Evolutionary conservation across 2,888 invertebrate species (phyloP).

Genomic region (Sussaba pulchella): DNA sequence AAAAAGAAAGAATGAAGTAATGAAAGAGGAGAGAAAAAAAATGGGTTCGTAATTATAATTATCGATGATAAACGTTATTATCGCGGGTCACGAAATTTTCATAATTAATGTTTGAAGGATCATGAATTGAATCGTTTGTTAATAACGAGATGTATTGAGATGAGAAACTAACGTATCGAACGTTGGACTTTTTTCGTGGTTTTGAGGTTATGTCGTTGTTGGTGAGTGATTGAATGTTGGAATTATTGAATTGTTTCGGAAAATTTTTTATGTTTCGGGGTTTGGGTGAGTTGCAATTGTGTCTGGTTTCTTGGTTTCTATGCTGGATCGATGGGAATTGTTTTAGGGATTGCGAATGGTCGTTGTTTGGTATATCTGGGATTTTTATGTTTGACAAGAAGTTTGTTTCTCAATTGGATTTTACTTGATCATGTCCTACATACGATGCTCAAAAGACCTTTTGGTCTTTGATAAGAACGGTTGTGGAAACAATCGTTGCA

Average conservation of each 20-base stretch:
- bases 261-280: background rate
- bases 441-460: background rate
- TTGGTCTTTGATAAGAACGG: background rate
- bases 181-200: background rate
- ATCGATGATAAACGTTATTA: constrained; percentile 3
- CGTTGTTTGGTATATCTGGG: background rate
- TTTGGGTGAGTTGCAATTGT: background rate
- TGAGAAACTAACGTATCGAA: background rate
- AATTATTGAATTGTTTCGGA: background rate
- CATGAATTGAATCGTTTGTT: background rate
- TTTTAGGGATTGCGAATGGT: background rate
- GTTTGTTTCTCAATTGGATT: background rate
- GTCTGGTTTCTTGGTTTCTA: background rate
- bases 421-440: background rate
- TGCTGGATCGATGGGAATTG: background rate
- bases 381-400: background rate
- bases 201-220: constrained; percentile 38
- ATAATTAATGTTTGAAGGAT: no score
- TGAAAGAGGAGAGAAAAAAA: background rate
- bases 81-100: background rate
- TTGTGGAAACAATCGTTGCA: background rate
- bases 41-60: background rate
- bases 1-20: background rate
- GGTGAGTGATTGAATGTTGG: constrained; percentile 4
- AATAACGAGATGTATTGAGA: background rate